Percentiles rank a stretch among this genome's conserved stretches.
These are phyloP conservation scores for Hemitrygon akajei DNA, from an alignment of 2,797 vertebrate genomes.

Conservation along the genomic window DNA sequence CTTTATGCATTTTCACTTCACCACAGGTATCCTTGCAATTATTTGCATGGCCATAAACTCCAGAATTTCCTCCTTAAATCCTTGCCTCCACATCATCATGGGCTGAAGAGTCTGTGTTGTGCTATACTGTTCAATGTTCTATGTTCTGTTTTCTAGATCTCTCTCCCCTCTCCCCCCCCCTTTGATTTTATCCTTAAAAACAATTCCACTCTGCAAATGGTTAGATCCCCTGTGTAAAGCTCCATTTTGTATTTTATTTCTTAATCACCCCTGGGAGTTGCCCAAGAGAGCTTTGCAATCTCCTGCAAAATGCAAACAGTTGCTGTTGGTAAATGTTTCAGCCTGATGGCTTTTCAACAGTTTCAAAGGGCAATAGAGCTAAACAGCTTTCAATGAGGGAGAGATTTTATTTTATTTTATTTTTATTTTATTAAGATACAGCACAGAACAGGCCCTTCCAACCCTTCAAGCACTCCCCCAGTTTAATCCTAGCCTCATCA, in stretches of 20 bases:
- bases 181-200: background rate
- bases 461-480: no score
- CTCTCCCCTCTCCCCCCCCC: no score
- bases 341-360: background rate
- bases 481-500: no score
- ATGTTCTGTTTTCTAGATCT: no score
- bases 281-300: background rate
- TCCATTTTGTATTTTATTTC: background rate
- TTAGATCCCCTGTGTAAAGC: background rate
- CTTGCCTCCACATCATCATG: no score
- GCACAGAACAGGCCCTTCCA: no score
- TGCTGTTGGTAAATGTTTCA: background rate
- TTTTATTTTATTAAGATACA: no score
- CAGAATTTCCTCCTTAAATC: background rate
- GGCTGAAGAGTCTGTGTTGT: no score
- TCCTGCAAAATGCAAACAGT: background rate
- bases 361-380: background rate
- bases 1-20: background rate
- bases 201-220: background rate
- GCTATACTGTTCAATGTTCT: no score
- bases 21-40: background rate
- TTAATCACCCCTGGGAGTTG: background rate
- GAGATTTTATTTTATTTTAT: no score
- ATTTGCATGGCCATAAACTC: background rate
- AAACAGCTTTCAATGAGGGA: background rate